Base-by-base conservation (phyloP, 2,888 invertebrate genomes). In the Coleophora deauratella region DNA sequence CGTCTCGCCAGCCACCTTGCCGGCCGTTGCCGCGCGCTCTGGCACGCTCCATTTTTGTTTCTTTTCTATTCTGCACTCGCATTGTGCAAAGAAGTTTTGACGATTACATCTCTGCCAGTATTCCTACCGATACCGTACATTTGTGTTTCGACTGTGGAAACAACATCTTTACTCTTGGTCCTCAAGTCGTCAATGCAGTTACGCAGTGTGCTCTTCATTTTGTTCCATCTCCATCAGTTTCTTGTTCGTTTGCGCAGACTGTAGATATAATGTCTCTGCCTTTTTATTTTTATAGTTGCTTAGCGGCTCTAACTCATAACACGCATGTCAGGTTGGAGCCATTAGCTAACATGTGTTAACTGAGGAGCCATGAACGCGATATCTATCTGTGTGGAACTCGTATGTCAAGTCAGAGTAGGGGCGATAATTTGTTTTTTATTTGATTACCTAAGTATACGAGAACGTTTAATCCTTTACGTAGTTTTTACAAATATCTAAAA, bases 1-100 rank as follows among this genome's bases (percentile, higher is more conserved):
- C 80, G 81, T 82, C 71, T 72, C 66, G 63, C 67, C 61, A 65
- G 67, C 66, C 57, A 21, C 21, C 21, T 21, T 21, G 21, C 21
- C 3, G 21, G 3, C 3, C 21, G 21, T 4, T 21, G 72, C n/a
- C n/a, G n/a, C n/a, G n/a, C n/a, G n/a, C n/a, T n/a, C n/a, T n/a
- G n/a, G n/a, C 70, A 70, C 67, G 70, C 66, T 70, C 72, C 64
- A 66, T 68, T 70, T 68, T 76, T 61, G 59, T 73, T 77, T 74
- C 68, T 73, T 74, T 73, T 72, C 63, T 65, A 67, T 74, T 73
- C 69, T 69, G 59, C 62, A 62, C 31, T 10, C 11, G 9, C 31
- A 31, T 65, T 63, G 58, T 52, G 42, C 52, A 46, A 45, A 46
- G 51, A 52, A 41, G 45, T 59, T 61, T 57, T 50, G 52, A 59